Evolutionary conservation across 2,113 vertebrate genomes (phyloP).

Genomic region (Ascaphus truei): DNA sequence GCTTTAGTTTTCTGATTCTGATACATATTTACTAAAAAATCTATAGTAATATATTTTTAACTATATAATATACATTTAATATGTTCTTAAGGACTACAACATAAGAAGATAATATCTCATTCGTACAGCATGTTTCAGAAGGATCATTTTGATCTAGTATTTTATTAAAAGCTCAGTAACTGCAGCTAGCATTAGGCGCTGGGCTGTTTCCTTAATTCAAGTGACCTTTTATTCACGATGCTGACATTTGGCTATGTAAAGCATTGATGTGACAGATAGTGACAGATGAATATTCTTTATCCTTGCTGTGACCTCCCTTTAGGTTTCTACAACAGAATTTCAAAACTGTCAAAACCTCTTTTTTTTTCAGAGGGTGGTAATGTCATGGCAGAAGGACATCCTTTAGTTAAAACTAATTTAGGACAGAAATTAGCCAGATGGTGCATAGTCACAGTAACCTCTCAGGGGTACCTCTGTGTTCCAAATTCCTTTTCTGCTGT

Average conservation of each 20-base stretch:
- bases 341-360: neutral
- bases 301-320: conserved; percentile 17
- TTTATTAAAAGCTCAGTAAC: neutral
- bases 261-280: conserved; percentile 21
- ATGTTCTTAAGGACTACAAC: too few relatives aligned
- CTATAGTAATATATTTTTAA: too few relatives aligned
- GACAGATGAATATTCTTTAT: conserved; percentile 12
- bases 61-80: too few relatives aligned
- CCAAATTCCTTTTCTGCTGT: neutral
- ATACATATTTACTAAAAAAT: too few relatives aligned
- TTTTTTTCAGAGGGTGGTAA: conserved; percentile 1
- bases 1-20: too few relatives aligned
- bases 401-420: conserved; percentile 22
- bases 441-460: conserved; percentile 6
- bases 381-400: conserved; percentile 21
- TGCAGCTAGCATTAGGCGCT: neutral
- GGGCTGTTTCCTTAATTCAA: neutral
- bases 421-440: conserved; percentile 17
- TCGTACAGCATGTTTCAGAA: too few relatives aligned
- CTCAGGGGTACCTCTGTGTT: neutral
- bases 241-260: neutral
- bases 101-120: too few relatives aligned
- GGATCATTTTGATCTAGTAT: too few relatives aligned
- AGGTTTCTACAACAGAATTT: conserved; percentile 16
- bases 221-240: neutral